Evolutionary conservation across 37 sponge, comb jelly and placozoan genomes (phyloP).

Genomic region (Geodia barretti): DNA sequence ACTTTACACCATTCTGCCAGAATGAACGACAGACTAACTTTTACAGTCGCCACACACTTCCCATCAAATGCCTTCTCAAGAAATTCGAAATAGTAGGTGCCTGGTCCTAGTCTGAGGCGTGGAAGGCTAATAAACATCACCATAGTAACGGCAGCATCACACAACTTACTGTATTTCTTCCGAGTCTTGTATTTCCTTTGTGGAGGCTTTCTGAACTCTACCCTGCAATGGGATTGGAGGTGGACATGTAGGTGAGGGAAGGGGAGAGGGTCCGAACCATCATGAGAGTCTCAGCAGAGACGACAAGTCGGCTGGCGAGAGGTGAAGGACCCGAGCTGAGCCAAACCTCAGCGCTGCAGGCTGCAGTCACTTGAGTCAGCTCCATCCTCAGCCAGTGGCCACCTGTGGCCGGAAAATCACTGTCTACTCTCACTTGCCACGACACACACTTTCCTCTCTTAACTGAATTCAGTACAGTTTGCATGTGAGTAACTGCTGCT

Average conservation of each 20-base stretch:
- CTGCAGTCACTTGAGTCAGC: conserved; percentile 19
- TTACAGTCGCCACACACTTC: background rate
- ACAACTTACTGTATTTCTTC: background rate
- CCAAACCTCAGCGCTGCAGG: conserved; percentile 42
- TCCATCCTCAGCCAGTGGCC: conserved; percentile 6
- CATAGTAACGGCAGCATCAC: background rate
- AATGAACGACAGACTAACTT: conserved; percentile 1
- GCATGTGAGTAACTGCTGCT: no score
- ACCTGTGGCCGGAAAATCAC: conserved; percentile 15
- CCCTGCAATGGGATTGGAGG: background rate
- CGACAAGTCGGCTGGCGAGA: background rate
- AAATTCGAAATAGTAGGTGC: conserved; percentile 53
- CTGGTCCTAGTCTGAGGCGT: background rate
- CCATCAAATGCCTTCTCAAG: conserved; percentile 52
- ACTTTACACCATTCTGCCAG: background rate
- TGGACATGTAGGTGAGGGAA: background rate
- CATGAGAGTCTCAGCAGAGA: background rate
- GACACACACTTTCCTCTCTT: background rate
- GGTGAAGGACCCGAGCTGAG: conserved; percentile 35
- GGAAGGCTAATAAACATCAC: background rate
- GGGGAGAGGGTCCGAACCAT: background rate
- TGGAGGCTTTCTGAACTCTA: background rate
- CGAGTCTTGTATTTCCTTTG: background rate
- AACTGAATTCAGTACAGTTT: background rate
- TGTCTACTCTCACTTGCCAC: background rate